phyloP scores from a whole-genome alignment of 2,797 vertebrate species.

The Diplodus sargus region DNA sequence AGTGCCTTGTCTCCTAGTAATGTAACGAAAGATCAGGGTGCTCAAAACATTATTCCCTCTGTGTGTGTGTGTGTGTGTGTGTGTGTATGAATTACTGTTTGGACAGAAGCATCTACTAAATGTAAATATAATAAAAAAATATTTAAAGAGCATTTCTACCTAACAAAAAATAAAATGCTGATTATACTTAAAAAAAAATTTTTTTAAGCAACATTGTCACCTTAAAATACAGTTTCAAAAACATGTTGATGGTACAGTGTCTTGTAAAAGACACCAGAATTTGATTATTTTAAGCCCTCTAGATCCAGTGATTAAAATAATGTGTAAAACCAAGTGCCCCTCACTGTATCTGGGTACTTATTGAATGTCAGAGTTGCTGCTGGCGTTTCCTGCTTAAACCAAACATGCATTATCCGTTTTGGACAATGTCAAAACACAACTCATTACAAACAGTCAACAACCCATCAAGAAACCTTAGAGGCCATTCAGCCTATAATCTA shows the following conservation, averaged over 20 bases:
- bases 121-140: no score
- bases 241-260: no score
- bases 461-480: conserved; percentile 3
- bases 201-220: no score
- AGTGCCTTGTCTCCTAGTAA: background rate
- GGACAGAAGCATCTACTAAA: no score
- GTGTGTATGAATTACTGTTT: no score
- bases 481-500: background rate
- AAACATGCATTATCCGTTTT: background rate
- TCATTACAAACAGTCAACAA: background rate
- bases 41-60: no score
- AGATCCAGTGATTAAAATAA: conserved; percentile 16
- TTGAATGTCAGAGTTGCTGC: conserved; percentile 15
- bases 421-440: conserved; percentile 5
- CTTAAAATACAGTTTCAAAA: no score
- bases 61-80: no score
- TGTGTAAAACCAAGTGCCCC: conserved; percentile 10
- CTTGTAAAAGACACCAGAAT: no score
- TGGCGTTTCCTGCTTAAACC: background rate
- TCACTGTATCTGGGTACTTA: conserved; percentile 2
- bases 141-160: no score
- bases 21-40: background rate
- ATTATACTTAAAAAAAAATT: no score
- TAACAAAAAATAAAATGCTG: no score
- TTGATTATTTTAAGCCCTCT: background rate